Conservation (phyloP, 2,888 invertebrate species). For the Hedychridium roseum region DNA sequence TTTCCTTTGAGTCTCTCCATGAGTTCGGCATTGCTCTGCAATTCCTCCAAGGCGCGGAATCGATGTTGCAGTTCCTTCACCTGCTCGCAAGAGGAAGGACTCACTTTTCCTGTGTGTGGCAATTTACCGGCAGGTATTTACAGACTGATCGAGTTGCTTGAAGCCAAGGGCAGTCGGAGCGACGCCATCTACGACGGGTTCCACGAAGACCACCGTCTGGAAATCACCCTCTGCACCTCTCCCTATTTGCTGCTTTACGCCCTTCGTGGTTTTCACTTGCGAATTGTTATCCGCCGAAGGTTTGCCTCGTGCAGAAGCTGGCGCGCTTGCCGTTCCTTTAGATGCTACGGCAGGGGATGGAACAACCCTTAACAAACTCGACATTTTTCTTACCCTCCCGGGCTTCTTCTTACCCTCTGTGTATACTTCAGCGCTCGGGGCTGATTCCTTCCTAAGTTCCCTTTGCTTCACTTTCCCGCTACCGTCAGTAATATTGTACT, state of each 20-base stretch:
- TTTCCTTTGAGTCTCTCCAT: constrained; percentile 59
- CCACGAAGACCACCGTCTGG: constrained; percentile 42
- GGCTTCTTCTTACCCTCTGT: not conserved
- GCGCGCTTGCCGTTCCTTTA: constrained; percentile 25
- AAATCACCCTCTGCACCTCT: constrained; percentile 21
- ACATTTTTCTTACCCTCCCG: not conserved
- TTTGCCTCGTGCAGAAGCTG: constrained; percentile 22
- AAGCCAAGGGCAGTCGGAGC: constrained; percentile 40
- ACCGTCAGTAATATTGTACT: constrained; percentile 50
- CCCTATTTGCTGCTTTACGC: constrained; percentile 30
- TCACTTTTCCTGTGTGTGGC: not conserved
- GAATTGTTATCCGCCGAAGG: constrained; percentile 4
- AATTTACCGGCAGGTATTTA: too few relatives aligned
- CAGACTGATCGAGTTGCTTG: constrained; percentile 42
- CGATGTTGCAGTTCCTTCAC: constrained; percentile 59
- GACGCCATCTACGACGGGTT: constrained; percentile 37
- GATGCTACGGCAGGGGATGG: too few relatives aligned
- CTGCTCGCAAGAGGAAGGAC: constrained; percentile 14
- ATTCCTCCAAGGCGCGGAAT: constrained; percentile 59
- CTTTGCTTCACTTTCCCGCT: constrained; percentile 22
- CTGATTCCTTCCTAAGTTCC: not conserved
- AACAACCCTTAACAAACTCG: constrained; percentile 1
- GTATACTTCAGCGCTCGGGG: not conserved
- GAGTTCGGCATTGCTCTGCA: constrained; percentile 63
- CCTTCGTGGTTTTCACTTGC: constrained; percentile 21